Evolutionary conservation across 2,797 vertebrate species (phyloP).

Genomic region (Mionectes olivaceus): DNA sequence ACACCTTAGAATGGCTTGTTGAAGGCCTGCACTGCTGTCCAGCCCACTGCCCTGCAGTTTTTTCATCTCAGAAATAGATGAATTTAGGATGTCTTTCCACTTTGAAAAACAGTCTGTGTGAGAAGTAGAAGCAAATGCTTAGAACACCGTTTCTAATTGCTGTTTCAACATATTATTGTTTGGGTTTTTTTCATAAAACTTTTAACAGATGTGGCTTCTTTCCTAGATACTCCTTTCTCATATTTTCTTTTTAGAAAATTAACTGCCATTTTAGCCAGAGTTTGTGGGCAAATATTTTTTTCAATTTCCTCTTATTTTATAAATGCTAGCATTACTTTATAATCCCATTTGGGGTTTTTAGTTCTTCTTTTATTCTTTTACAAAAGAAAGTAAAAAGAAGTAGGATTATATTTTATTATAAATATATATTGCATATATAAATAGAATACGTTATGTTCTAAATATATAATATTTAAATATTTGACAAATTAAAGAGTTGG

Average conservation of each 20-base stretch:
- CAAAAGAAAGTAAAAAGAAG: not conserved
- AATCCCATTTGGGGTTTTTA: not conserved
- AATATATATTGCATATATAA: not conserved
- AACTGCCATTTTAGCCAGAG: not conserved
- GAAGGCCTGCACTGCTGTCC: not conserved
- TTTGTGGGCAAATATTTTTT: not conserved
- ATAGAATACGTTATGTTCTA: not conserved
- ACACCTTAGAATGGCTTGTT: not conserved
- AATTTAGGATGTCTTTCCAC: not conserved
- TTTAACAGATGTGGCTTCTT: not conserved
- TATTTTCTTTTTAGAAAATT: not conserved
- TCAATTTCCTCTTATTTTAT: conserved; percentile 7
- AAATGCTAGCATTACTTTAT: not conserved
- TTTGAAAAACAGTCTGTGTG: not conserved
- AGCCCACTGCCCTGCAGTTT: not conserved
- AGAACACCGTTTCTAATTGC: not conserved
- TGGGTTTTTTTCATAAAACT: not conserved
- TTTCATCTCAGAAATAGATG: not conserved
- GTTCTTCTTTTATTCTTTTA: not conserved
- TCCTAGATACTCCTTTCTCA: not conserved
- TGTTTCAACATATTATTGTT: not conserved
- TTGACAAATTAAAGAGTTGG: not conserved
- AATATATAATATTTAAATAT: not conserved
- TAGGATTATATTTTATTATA: not conserved
- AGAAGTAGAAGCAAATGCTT: not conserved